These are phyloP conservation scores for Bombus confusus DNA, from an alignment of 1,140 invertebrate genomes.

Conservation along the genomic window DNA sequence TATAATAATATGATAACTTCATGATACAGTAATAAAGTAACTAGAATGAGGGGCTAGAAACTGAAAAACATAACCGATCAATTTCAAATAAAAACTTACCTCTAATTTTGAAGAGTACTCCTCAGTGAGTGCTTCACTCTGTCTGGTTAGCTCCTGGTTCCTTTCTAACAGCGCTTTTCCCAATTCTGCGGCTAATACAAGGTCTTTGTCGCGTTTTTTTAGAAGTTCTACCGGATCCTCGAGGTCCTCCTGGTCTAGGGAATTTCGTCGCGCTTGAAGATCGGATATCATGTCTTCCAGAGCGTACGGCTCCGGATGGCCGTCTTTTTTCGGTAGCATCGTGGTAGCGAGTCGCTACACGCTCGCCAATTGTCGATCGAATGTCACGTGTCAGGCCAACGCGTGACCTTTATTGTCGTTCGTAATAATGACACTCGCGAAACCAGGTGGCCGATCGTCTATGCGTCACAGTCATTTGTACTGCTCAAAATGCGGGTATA, in stretches of 20 bases:
- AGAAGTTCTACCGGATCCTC: conserved; percentile 91
- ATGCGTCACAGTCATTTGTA: conserved; percentile 29
- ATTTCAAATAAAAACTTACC: conserved; percentile 85
- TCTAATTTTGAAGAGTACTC: conserved; percentile 96
- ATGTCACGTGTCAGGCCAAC: conserved; percentile 6
- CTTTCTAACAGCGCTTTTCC: conserved; percentile 97
- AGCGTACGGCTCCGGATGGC: conserved; percentile 84
- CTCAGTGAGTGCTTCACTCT: conserved; percentile 92
- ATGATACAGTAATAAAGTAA: too few relatives aligned
- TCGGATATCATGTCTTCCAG: conserved; percentile 83
- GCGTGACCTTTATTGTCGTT: conserved; percentile 33
- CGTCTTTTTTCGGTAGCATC: conserved; percentile 83
- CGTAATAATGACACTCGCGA: conserved; percentile 10
- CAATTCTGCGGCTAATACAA: conserved; percentile 95
- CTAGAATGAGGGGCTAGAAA: too few relatives aligned
- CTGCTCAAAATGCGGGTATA: neutral
- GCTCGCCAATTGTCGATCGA: conserved; percentile 11
- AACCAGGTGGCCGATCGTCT: conserved; percentile 2
- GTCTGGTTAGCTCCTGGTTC: conserved; percentile 94
- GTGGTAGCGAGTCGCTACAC: conserved; percentile 45
- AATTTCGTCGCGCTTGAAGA: conserved; percentile 74
- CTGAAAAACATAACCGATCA: neutral
- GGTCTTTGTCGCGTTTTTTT: conserved; percentile 95
- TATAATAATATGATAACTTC: too few relatives aligned
- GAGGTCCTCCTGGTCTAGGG: conserved; percentile 77